These are phyloP conservation scores for Smutsia gigantea DNA, from an alignment of 2,797 vertebrate genomes.

Conservation along the genomic window DNA sequence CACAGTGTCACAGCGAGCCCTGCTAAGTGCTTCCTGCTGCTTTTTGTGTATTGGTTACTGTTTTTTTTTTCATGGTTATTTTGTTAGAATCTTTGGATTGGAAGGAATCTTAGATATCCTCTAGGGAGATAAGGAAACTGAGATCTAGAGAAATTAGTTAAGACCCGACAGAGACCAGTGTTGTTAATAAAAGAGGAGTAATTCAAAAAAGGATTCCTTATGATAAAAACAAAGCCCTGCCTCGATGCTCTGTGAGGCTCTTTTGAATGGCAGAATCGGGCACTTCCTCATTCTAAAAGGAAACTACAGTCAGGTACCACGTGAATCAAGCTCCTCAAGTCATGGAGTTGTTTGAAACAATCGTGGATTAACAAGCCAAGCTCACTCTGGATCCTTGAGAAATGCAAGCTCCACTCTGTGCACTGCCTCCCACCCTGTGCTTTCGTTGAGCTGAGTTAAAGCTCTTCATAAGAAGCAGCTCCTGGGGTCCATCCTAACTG, in stretches of 20 bases:
- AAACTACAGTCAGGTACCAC: neutral
- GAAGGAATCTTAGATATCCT: neutral
- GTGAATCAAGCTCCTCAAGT: neutral
- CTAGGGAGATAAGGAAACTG: slow-evolving; percentile 2
- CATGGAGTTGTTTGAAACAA: neutral
- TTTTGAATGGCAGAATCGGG: neutral
- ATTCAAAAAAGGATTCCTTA: neutral
- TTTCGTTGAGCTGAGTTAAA: neutral
- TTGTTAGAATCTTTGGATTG: neutral
- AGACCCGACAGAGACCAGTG: neutral
- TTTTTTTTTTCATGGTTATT: too few relatives aligned
- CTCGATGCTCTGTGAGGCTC: neutral
- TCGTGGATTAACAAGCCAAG: neutral
- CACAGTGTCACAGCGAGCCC: neutral
- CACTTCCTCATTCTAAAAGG: neutral
- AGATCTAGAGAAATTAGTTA: neutral
- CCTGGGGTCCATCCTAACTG: neutral
- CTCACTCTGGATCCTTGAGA: neutral
- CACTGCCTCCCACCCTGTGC: neutral
- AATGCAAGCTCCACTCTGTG: neutral
- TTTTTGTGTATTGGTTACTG: neutral
- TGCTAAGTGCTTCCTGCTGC: neutral
- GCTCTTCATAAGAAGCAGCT: neutral
- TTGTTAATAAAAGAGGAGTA: neutral
- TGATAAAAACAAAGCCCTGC: neutral